phyloP scores from a whole-genome alignment of 2,797 vertebrate genomes.

The Toxotes lorentzi region DNA sequence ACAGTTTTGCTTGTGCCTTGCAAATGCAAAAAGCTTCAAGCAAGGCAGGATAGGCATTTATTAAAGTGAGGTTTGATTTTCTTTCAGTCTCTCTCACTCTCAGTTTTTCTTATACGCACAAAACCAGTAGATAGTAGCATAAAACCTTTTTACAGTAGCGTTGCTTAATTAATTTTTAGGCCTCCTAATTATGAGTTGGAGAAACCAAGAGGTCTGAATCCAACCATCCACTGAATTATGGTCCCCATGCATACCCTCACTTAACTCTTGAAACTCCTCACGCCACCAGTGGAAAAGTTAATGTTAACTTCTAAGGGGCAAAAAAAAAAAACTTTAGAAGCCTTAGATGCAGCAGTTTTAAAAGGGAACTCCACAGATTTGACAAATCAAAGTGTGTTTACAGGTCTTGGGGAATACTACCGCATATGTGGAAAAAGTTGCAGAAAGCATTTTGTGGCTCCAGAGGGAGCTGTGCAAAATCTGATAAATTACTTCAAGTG shows the following conservation, averaged over 20 bases:
- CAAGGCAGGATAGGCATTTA: constrained; percentile 30
- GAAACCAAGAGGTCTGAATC: constrained; percentile 24
- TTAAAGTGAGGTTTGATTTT: constrained; percentile 44
- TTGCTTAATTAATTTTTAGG: constrained; percentile 29
- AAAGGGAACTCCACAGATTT: neutral
- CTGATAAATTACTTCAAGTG: neutral
- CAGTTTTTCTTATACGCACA: constrained; percentile 5
- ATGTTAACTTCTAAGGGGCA: constrained; percentile 10
- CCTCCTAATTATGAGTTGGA: constrained; percentile 34
- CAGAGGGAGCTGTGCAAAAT: neutral
- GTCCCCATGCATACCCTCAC: neutral
- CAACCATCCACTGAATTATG: constrained; percentile 1
- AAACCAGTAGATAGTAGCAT: constrained; percentile 19
- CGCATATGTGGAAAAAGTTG: neutral
- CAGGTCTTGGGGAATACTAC: neutral
- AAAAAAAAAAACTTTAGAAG: neutral
- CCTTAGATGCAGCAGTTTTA: constrained; percentile 2
- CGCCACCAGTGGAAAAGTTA: neutral
- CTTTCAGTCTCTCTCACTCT: constrained; percentile 18
- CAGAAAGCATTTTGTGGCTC: neutral
- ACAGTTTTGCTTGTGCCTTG: constrained; percentile 41
- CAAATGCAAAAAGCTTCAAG: constrained; percentile 49
- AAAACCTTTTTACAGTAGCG: constrained; percentile 5
- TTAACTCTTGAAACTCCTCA: constrained; percentile 9
- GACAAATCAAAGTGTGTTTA: neutral